A percentile compares a stretch with the other conserved stretches of the same genome.
phyloP scores from a whole-genome alignment of 2,113 vertebrate genomes.

The Brienomyrus brachyistius region DNA sequence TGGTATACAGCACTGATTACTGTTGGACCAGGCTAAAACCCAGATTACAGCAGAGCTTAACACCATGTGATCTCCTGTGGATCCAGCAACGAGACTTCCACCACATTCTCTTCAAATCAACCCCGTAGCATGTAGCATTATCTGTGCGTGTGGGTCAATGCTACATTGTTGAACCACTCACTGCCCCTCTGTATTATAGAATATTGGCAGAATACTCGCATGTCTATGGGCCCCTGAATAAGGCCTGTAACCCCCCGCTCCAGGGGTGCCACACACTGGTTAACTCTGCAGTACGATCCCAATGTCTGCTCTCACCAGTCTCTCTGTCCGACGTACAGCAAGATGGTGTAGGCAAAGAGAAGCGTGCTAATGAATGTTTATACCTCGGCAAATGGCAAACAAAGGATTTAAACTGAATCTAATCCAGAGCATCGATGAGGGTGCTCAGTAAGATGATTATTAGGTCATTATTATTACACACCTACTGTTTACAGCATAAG shows the following conservation, averaged over 20 bases:
- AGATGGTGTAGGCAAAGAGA: not conserved
- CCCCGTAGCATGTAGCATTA: not conserved
- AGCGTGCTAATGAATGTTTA: not conserved
- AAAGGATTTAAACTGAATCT: not conserved
- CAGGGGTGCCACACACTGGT: not conserved
- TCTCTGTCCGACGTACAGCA: not conserved
- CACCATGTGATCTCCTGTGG: conserved; percentile 13
- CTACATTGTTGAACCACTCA: not conserved
- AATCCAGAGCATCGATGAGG: not conserved
- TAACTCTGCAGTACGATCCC: not conserved
- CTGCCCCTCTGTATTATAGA: not conserved
- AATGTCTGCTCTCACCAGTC: not conserved
- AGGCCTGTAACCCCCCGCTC: not conserved
- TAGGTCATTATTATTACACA: not conserved
- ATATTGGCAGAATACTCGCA: not conserved
- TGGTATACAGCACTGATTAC: conserved; percentile 36
- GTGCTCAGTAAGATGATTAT: not conserved
- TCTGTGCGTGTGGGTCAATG: not conserved
- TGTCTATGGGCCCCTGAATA: not conserved
- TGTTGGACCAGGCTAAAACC: conserved; percentile 34
- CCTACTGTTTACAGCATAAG: not conserved
- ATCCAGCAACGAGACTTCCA: not conserved
- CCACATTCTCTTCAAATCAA: not conserved
- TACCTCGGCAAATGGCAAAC: not conserved
- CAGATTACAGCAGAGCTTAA: conserved; percentile 35